phyloP scores from a whole-genome alignment of 2,113 vertebrate genomes.

The Prionailurus viverrinus region DNA sequence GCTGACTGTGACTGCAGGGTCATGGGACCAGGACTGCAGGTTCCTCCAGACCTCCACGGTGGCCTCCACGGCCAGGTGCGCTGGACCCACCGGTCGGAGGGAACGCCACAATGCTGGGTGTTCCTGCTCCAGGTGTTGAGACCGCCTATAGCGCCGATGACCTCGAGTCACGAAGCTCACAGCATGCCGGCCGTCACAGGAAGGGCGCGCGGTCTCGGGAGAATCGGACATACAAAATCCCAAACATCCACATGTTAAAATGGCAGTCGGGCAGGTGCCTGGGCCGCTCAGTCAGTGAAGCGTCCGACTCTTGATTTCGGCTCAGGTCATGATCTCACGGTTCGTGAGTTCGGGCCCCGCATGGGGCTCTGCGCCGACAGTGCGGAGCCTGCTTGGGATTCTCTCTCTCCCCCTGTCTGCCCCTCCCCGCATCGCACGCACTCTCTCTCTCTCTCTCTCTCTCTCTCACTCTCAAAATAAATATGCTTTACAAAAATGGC shows the following conservation, averaged over 20 bases:
- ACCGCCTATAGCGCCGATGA: fast-evolving
- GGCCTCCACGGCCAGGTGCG: not conserved
- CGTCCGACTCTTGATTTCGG: too few species aligned
- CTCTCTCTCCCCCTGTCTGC: too few species aligned
- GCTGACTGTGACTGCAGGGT: not conserved
- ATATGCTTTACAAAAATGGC: too few species aligned
- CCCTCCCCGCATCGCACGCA: too few species aligned
- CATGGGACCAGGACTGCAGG: not conserved
- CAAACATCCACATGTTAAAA: not conserved
- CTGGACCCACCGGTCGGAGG: not conserved
- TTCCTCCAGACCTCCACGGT: not conserved
- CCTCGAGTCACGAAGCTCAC: not conserved
- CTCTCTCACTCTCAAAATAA: too few species aligned
- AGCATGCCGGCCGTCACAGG: not conserved
- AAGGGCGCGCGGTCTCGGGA: not conserved
- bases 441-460: too few species aligned
- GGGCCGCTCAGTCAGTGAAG: too few species aligned
- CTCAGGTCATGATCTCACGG: too few species aligned
- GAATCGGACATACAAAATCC: not conserved
- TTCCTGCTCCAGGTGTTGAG: not conserved
- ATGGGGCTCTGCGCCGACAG: too few species aligned
- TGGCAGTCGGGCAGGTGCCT: not conserved
- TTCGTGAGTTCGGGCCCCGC: too few species aligned
- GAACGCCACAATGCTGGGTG: not conserved
- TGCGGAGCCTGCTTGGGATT: too few species aligned